phyloP scores from a whole-genome alignment of 1,140 invertebrate genomes.

The Drosophila lacteicornis region DNA sequence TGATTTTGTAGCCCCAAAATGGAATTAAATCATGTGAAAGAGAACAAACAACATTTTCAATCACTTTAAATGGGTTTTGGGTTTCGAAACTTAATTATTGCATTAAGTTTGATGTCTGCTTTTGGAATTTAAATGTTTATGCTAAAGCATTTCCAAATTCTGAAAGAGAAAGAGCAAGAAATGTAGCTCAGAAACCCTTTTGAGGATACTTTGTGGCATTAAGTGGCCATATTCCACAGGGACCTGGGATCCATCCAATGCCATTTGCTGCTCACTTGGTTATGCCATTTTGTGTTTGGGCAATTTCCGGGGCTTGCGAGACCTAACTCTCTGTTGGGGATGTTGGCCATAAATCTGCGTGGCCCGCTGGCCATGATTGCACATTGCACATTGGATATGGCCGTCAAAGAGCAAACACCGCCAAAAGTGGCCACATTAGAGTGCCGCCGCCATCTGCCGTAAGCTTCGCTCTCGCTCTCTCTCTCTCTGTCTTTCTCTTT shows the following conservation, averaged over 20 bases:
- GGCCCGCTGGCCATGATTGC: constrained; percentile 35
- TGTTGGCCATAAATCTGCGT: constrained; percentile 36
- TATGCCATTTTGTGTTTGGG: constrained; percentile 27
- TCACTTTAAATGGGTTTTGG: not conserved
- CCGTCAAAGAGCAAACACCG: constrained; percentile 43
- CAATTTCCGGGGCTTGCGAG: constrained; percentile 4
- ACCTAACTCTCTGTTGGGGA: not conserved
- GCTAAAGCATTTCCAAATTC: no score
- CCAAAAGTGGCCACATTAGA: constrained; percentile 46
- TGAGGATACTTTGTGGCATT: not conserved
- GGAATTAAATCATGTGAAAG: constrained; percentile 4
- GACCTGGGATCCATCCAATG: not conserved
- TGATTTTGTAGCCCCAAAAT: constrained; percentile 2
- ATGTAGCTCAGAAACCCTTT: not conserved
- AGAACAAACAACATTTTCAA: constrained; percentile 3
- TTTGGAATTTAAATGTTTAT: not conserved
- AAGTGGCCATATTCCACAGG: constrained; percentile 6
- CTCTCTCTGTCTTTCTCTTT: not conserved
- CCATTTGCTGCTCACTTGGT: constrained; percentile 22
- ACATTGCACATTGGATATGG: constrained; percentile 26
- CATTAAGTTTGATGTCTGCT: not conserved
- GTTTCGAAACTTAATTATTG: not conserved
- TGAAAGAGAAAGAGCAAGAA: not conserved
- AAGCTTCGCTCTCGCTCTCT: constrained; percentile 11
- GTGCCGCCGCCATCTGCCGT: constrained; percentile 33